These are phyloP conservation scores for Cavia aperea DNA, from an alignment of 2,113 vertebrate species.

Conservation along the genomic window DNA sequence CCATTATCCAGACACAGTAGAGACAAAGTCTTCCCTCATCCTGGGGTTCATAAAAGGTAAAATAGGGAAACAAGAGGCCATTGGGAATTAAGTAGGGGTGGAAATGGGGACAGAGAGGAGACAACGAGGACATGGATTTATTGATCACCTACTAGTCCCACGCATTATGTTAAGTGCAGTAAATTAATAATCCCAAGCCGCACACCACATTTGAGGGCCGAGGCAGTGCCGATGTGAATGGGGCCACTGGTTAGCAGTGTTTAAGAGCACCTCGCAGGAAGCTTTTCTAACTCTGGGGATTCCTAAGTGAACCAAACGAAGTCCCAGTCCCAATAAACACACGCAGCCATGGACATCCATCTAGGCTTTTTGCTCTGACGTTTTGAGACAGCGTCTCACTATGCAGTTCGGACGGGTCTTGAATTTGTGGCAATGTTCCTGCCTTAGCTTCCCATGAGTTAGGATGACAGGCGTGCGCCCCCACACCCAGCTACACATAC, in stretches of 20 bases:
- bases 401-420: not conserved
- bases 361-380: not conserved
- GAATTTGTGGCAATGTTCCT: not conserved
- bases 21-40: not conserved
- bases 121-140: not conserved
- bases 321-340: not conserved
- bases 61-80: not conserved
- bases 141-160: not conserved
- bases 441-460: not conserved
- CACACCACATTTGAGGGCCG: too few species aligned
- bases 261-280: not conserved
- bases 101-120: not conserved
- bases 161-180: not conserved
- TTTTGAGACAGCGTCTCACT: not conserved
- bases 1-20: not conserved
- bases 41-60: not conserved
- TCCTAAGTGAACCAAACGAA: not conserved
- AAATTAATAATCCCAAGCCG: not conserved
- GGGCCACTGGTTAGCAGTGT: not conserved
- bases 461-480: not conserved
- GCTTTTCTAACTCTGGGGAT: not conserved
- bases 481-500: not conserved
- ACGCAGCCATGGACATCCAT: accelerated
- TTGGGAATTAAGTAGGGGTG: not conserved
- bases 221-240: accelerated